phyloP scores from a whole-genome alignment of 2,797 vertebrate genomes.

The Anableps anableps region DNA sequence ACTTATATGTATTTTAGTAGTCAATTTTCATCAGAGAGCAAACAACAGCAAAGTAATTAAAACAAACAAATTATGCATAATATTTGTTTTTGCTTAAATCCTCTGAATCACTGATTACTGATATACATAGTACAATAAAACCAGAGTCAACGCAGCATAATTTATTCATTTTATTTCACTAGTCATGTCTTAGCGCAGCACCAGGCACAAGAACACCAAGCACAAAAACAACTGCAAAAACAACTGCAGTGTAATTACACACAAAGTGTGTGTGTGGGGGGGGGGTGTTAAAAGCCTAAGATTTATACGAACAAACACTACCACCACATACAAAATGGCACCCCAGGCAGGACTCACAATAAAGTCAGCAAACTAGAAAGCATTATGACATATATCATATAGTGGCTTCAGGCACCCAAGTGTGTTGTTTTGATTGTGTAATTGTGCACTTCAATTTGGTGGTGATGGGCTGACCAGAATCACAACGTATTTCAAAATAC shows the following conservation, averaged over 20 bases:
- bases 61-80: background rate
- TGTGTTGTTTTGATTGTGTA: slow-evolving; percentile 69
- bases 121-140: background rate
- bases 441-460: slow-evolving; percentile 63
- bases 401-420: slow-evolving; percentile 45
- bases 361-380: slow-evolving; percentile 36
- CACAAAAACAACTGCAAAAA: background rate
- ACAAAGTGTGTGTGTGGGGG: background rate
- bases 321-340: slow-evolving; percentile 30
- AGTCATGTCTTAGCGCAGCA: background rate
- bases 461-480: slow-evolving; percentile 60
- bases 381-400: slow-evolving; percentile 60
- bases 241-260: background rate
- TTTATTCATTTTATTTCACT: background rate
- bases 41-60: background rate
- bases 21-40: background rate
- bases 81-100: background rate
- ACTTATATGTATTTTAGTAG: background rate
- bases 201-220: background rate
- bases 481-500: slow-evolving; percentile 64
- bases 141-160: background rate
- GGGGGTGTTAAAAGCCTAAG: background rate
- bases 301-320: background rate
- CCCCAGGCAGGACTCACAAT: slow-evolving; percentile 37
- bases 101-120: background rate